Evolutionary conservation across 2,888 invertebrate species (phyloP).

Genomic region (Chesias legatella): DNA sequence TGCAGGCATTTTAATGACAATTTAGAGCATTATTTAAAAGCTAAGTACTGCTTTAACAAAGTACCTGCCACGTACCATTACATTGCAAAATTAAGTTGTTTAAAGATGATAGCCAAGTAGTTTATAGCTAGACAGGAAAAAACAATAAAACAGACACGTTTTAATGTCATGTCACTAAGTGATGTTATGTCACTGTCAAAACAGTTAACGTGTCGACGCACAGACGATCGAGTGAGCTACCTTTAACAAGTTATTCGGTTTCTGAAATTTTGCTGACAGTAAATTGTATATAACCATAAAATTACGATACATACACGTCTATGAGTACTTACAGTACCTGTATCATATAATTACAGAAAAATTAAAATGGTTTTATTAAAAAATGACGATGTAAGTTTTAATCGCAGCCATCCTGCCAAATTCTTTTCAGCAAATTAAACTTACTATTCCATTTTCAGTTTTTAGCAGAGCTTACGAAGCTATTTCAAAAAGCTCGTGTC

Average conservation of each 20-base stretch:
- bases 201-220: conserved; percentile 42
- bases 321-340: conserved; percentile 14
- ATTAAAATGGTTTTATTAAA: conserved; percentile 84
- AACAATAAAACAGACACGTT: no score
- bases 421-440: no score
- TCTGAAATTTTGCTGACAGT: not conserved
- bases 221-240: no score
- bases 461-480: conserved; percentile 88
- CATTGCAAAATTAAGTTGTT: no score
- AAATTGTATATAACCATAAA: conserved; percentile 18
- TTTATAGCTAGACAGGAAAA: no score
- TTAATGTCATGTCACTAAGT: not conserved
- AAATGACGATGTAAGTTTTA: conserved; percentile 81
- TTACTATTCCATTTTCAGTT: conserved; percentile 81
- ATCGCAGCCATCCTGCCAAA: not conserved
- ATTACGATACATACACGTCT: conserved; percentile 19
- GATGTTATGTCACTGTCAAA: conserved; percentile 25
- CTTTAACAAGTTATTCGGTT: conserved; percentile 5
- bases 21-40: no score
- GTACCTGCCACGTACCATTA: no score
- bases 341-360: conserved; percentile 25
- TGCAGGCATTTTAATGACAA: no score
- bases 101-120: no score
- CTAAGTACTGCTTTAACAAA: no score
- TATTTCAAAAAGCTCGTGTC: conserved; percentile 91